phyloP scores from a whole-genome alignment of 23 tunicate genomes.

The Phallusia fumigata region DNA sequence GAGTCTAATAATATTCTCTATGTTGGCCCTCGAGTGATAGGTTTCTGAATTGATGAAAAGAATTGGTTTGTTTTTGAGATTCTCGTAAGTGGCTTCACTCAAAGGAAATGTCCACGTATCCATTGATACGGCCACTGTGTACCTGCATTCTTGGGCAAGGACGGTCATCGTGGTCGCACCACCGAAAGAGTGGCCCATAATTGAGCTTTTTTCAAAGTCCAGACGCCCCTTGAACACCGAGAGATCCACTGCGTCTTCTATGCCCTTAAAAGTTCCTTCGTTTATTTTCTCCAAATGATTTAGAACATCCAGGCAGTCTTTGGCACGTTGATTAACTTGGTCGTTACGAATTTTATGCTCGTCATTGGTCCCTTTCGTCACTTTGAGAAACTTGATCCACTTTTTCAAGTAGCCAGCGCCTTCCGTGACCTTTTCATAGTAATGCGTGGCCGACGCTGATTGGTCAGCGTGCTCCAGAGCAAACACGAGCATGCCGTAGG shows the following conservation, averaged over 20 bases:
- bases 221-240: constrained; percentile 19
- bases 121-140: constrained; percentile 15
- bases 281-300: constrained; percentile 20
- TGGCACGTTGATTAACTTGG: constrained; percentile 33
- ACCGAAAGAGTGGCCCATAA: constrained; percentile 50
- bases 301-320: constrained; percentile 4
- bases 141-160: constrained; percentile 24
- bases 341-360: constrained; percentile 18
- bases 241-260: constrained; percentile 17
- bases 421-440: constrained; percentile 9
- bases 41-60: constrained; percentile 26
- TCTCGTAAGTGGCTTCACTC: not conserved
- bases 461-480: constrained; percentile 45
- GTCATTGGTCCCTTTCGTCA: not conserved
- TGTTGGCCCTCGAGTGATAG: constrained; percentile 20
- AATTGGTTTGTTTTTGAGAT: constrained; percentile 16
- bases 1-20: constrained; percentile 20
- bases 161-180: constrained; percentile 29
- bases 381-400: constrained; percentile 10
- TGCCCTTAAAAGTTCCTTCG: constrained; percentile 24
- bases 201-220: constrained; percentile 17
- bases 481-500: constrained; percentile 35
- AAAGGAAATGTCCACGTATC: constrained; percentile 35
- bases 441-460: constrained; percentile 32
- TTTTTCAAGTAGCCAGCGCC: constrained; percentile 15